Evolutionary conservation across 2,113 vertebrate species (phyloP).

Genomic region (Balaenoptera acutorostrata): DNA sequence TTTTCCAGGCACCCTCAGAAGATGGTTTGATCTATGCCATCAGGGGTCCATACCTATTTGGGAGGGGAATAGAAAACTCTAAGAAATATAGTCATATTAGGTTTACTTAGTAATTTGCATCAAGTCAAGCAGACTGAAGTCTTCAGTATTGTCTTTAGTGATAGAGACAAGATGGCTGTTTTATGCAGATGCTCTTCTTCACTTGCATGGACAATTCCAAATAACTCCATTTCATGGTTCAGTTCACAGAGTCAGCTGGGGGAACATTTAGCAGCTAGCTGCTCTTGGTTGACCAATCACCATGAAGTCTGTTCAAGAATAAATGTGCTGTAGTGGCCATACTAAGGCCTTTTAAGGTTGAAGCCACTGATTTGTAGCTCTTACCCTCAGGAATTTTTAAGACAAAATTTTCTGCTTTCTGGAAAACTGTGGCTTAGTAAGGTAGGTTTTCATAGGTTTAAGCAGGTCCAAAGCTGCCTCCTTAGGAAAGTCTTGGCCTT

Average conservation of each 20-base stretch:
- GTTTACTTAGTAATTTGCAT: conserved; percentile 17
- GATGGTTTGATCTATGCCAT: neutral
- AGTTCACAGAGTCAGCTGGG: neutral
- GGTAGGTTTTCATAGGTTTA: neutral
- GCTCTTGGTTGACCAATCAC: neutral
- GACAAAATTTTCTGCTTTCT: neutral
- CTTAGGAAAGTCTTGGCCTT: neutral
- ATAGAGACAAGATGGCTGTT: conserved; percentile 18
- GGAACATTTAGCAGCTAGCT: neutral
- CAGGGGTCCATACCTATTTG: neutral
- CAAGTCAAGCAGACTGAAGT: neutral
- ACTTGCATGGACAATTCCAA: conserved; percentile 10
- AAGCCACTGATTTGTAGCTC: conserved; percentile 1
- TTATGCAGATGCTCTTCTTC: conserved; percentile 31
- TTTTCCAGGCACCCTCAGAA: neutral
- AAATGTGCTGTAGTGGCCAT: neutral
- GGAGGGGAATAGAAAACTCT: neutral
- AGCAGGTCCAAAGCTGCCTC: neutral
- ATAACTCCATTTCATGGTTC: conserved; percentile 40
- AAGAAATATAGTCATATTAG: neutral
- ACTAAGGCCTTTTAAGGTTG: neutral
- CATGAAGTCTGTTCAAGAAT: neutral
- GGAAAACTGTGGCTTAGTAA: neutral
- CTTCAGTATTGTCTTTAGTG: neutral
- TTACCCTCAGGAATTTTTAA: neutral